Evolutionary conservation across 2,113 vertebrate species (phyloP), one percentile per base, ranked within the genome.

Genomic region (Austrofundulus limnaeus): DNA sequence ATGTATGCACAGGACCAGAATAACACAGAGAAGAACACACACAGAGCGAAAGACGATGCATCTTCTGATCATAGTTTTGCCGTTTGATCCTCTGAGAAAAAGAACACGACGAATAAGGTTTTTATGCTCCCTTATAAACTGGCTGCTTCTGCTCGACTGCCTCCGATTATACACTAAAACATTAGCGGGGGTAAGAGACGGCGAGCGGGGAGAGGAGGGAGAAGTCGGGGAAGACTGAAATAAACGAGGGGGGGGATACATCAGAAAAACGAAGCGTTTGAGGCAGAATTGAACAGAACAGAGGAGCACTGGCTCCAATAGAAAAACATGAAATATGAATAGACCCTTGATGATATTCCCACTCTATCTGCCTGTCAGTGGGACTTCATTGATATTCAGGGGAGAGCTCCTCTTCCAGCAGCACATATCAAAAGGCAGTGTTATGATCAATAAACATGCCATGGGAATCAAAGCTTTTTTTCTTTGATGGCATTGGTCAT

Each of bases 371-470:
- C 74, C 75, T 82, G 80, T 85, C 87, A 87, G 82, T 61, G 72
- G 65, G 72, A 48, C 85, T 73, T 77, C 84, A 87, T 89, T 86
- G 74, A 81, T 85, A 89, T 89, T 86, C 87, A 81, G 70, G 41
- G 70, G 68, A 79, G 76, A 77, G 77, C 70, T 66, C 70, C 63
- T 46, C 62, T 82, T 65, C 75, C 48, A 77, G 74, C 80, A 72
- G 78, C 81, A 75, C 84, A 85, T 85, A 89, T 89, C 84, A 86
- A 86, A 89, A 82, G 84, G 48, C 82, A 76, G 77, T 75, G 81
- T 89, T 82, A 85, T 85, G 85, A 89, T 89, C 87, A 85, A 87
- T 89, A 87, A 86, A 87, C 81, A 86, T 85, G 80, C 77, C 87
- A 82, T 59, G 81, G 80, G 85, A 87, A 86, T 89, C 84, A 87